Base-by-base conservation (phyloP, 2,113 vertebrate genomes). In the Actinemys pallida region DNA sequence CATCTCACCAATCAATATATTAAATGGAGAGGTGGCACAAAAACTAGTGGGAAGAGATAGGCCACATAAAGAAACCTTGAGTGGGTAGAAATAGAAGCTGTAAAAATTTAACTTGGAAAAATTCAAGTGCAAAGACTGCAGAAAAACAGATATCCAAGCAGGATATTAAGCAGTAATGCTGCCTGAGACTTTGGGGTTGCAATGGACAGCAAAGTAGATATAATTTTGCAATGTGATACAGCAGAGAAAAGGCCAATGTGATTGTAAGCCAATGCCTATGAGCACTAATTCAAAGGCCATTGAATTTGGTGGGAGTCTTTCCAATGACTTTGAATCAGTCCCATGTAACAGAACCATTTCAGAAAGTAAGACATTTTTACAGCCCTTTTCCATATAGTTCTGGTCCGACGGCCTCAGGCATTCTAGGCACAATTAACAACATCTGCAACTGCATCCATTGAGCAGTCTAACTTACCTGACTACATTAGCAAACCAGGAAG, bases 11-110 rank as follows among this genome's bases (percentile, higher is more conserved):
- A 80, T 11, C 12, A 54, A 1, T 53, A n/a, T 5, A 92, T 84
- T 87, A 93, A 76, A 72, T 9, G 54, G 12, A 31, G n/a, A 96
- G 39, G 53, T 45, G 88, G 53, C 22, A 39, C 42, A 50, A 78
- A 88, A 88, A 84, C 22, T 56, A 92, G 88, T 88, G 53, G 88
- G 45, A 94, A 65, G 45, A 87, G 8, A 87, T 29, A 29, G 12
- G 72, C 45, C 35, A 95, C 84, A 96, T 81, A 93, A 65, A 92
- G 88, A 92, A 76, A 81, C 56, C 10, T 25, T 10, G 56, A 95
- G n/a, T 8, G 89, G 42, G 89, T 49, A 52, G 62, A 81, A 94
- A 93, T 93, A 88, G 56, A 53, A 81, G 25, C 47, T 45, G 45
- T 45, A 45, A 45, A 45, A 45, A 45, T 45, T 45, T 45, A 45